Percentiles rank a stretch among this genome's conserved stretches.
Conservation (phyloP, 2,797 vertebrate species). For the Diplodus sargus region DNA sequence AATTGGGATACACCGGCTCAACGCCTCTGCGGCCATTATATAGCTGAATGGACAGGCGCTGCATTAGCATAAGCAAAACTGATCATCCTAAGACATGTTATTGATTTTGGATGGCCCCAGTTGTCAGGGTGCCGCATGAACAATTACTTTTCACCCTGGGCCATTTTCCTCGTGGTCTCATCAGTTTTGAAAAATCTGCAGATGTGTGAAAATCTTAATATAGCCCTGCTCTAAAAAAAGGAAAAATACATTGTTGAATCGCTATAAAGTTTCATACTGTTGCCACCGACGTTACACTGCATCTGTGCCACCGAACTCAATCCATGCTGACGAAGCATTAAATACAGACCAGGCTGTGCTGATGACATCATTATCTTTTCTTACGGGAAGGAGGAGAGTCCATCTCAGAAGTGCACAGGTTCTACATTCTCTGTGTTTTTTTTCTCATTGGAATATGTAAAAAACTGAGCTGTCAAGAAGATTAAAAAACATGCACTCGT, state of each 20-base stretch:
- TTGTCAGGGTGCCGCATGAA: slow-evolving; percentile 26
- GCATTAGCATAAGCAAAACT: slow-evolving; percentile 61
- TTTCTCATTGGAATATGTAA: background rate
- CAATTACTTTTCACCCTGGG: slow-evolving; percentile 53
- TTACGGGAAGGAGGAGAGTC: background rate
- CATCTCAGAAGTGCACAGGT: background rate
- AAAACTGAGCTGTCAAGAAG: background rate
- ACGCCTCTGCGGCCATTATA: slow-evolving; percentile 68
- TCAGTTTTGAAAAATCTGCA: slow-evolving; percentile 35
- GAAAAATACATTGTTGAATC: background rate
- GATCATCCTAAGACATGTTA: slow-evolving; percentile 52
- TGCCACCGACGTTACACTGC: slow-evolving; percentile 12
- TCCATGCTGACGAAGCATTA: background rate
- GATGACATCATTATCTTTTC: background rate
- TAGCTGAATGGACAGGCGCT: slow-evolving; percentile 45
- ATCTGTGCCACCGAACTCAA: background rate
- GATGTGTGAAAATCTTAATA: slow-evolving; percentile 14
- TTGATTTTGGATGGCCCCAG: slow-evolving; percentile 58
- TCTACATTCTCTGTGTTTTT: background rate
- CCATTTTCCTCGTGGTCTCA: slow-evolving; percentile 9
- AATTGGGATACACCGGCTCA: slow-evolving; percentile 57
- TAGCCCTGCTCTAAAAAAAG: background rate
- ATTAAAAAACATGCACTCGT: background rate
- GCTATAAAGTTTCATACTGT: slow-evolving; percentile 11
- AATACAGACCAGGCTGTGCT: background rate